Evolutionary conservation across 2,113 vertebrate species (phyloP).

Genomic region (Ivindomyrus marchei): DNA sequence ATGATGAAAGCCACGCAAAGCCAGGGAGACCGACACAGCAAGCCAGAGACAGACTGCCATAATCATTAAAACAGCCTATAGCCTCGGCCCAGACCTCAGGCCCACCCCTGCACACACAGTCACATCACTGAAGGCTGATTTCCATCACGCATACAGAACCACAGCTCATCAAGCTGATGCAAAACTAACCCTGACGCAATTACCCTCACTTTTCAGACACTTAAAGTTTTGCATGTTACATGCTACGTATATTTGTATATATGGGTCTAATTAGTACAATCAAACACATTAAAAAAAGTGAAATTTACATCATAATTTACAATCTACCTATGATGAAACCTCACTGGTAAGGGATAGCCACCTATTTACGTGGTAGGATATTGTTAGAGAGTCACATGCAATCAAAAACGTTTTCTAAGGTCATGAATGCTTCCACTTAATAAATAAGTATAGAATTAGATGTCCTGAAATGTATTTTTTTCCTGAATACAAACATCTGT

Average conservation of each 20-base stretch:
- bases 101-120: constrained; percentile 28
- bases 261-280: not conserved
- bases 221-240: not conserved
- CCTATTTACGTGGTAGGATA: not conserved
- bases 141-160: not conserved
- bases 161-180: not conserved
- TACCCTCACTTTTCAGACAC: not conserved
- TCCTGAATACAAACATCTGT: constrained; percentile 22
- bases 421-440: not conserved
- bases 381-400: not conserved
- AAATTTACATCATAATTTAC: not conserved
- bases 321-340: not conserved
- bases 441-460: constrained; percentile 24
- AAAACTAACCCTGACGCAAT: not conserved
- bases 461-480: constrained; percentile 29
- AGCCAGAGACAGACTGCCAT: constrained; percentile 57
- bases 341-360: not conserved
- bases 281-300: not conserved
- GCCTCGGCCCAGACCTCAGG: constrained; percentile 39
- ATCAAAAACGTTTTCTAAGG: not conserved
- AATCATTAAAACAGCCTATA: constrained; percentile 70
- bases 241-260: not conserved
- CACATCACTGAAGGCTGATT: not conserved
- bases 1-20: constrained; percentile 66
- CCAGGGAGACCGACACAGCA: constrained; percentile 55